Evolutionary conservation across 2,888 invertebrate species (phyloP).

Genomic region (Mycalesis mineus): DNA sequence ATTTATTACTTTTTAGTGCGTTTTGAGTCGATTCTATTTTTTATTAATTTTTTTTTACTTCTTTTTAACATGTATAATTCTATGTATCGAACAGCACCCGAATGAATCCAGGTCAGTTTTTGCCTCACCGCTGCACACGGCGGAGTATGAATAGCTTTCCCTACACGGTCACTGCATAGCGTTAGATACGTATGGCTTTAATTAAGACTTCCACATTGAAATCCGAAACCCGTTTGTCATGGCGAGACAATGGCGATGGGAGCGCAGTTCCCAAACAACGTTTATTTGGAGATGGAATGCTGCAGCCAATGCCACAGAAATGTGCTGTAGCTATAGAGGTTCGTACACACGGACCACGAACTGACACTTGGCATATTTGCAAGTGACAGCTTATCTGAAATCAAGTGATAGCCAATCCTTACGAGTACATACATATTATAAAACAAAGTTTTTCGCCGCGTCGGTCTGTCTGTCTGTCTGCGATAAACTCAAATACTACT

Average conservation of each 20-base stretch:
- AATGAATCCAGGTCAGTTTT: background rate
- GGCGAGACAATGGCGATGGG: conserved; percentile 1
- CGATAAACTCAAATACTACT: no score
- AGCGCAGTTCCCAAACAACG: background rate
- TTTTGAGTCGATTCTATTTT: no score
- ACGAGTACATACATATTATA: no score
- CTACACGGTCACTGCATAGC: background rate
- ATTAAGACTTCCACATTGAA: conserved; percentile 2
- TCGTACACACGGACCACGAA: background rate
- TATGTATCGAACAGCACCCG: background rate
- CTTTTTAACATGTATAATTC: background rate
- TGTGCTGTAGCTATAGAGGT: background rate
- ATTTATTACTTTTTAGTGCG: no score
- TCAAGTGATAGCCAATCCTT: no score
- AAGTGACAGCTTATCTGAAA: no score
- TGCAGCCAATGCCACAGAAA: background rate
- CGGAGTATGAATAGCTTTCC: background rate
- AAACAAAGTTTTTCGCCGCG: no score
- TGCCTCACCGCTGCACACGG: background rate
- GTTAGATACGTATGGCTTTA: background rate
- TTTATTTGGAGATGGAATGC: conserved; percentile 9
- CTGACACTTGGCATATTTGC: no score
- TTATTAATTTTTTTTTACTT: no score
- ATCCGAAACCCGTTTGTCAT: conserved; percentile 2
- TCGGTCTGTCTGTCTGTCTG: no score